Evolutionary conservation across 2,888 invertebrate species (phyloP).

Genomic region (Penaeus monodon): DNA sequence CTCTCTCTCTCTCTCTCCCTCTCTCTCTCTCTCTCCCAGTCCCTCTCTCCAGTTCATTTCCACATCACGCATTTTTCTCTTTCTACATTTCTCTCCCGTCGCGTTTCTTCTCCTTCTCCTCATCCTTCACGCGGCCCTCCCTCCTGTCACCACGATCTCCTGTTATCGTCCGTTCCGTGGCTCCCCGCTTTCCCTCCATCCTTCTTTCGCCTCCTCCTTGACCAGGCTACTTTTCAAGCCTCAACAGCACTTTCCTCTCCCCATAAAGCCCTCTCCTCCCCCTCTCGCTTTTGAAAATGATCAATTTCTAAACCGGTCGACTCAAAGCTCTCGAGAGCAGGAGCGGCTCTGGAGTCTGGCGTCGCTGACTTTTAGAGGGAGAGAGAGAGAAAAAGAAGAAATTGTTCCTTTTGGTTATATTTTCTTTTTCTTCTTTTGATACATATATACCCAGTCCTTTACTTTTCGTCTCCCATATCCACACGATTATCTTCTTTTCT

Average conservation of each 20-base stretch:
- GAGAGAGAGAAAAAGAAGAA: too few species aligned
- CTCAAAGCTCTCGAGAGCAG: too few species aligned
- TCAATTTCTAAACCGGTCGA: too few species aligned
- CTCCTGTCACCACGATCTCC: not conserved
- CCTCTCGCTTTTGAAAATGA: too few species aligned
- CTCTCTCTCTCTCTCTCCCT: not conserved
- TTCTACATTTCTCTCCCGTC: not conserved
- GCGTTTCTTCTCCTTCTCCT: not conserved
- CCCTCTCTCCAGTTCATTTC: not conserved
- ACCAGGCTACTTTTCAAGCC: too few species aligned
- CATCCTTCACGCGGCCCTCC: not conserved
- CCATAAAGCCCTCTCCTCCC: too few species aligned
- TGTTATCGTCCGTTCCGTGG: not conserved
- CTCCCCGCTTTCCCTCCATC: conserved; percentile 54
- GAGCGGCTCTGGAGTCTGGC: too few species aligned
- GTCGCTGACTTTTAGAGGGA: too few species aligned
- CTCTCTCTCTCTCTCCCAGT: not conserved
- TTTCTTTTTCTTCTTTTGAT: too few species aligned
- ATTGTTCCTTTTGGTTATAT: too few species aligned
- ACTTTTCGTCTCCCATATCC: not conserved
- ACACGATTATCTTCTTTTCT: not conserved
- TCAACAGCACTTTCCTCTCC: too few species aligned
- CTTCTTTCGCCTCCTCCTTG: conserved; percentile 50
- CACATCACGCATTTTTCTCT: not conserved
- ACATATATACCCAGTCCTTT: too few species aligned